Evolutionary conservation across 2,888 invertebrate species (phyloP).

Genomic region (Tubulanus polymorphus): DNA sequence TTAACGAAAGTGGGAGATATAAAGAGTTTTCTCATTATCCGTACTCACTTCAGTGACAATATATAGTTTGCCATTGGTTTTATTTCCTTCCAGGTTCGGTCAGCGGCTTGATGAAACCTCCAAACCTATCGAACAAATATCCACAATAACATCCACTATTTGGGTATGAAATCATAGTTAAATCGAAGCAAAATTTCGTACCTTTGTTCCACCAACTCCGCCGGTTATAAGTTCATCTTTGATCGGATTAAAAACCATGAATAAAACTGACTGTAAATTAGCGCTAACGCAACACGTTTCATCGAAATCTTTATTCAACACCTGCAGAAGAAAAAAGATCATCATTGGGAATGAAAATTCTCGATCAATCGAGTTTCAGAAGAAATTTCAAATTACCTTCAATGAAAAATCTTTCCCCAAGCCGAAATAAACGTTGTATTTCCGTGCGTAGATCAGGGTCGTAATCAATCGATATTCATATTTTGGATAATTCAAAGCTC

Average conservation of each 20-base stretch:
- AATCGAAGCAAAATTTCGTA: constrained; percentile 15
- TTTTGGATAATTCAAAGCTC: constrained; percentile 42
- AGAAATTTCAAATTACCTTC: constrained; percentile 29
- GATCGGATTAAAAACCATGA: constrained; percentile 49
- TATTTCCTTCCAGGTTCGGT: constrained; percentile 35
- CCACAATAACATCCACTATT: background rate
- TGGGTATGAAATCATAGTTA: background rate
- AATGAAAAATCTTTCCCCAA: constrained; percentile 48
- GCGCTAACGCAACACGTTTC: constrained; percentile 48
- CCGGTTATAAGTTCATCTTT: constrained; percentile 51
- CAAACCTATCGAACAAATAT: constrained; percentile 38
- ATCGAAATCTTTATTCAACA: constrained; percentile 47
- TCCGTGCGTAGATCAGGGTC: constrained; percentile 42
- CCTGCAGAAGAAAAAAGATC: constrained; percentile 27
- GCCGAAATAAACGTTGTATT: constrained; percentile 51
- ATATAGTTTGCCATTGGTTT: constrained; percentile 47
- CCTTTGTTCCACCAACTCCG: constrained; percentile 49
- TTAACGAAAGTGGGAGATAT: no score
- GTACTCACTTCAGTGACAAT: constrained; percentile 32
- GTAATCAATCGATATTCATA: constrained; percentile 47
- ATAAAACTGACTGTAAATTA: constrained; percentile 45
- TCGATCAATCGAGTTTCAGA: background rate
- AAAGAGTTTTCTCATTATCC: no score
- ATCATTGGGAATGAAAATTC: background rate
- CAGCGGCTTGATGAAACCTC: constrained; percentile 41